Evolutionary conservation across 2,113 vertebrate species (phyloP), one percentile per base, ranked within the genome.

Genomic region (Peromyscus polionotus): DNA sequence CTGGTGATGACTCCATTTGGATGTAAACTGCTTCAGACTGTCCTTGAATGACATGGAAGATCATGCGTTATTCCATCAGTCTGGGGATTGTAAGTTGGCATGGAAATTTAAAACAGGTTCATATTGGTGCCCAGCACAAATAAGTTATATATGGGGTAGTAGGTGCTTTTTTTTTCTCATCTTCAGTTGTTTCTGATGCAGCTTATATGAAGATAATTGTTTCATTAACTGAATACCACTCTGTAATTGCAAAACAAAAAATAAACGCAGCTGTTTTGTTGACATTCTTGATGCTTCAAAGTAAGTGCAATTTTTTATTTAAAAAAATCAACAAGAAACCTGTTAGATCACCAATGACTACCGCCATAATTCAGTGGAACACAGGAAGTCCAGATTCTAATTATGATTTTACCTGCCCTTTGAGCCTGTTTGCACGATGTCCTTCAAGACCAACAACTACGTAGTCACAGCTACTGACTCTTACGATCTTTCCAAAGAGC

Each of bases 221-320:
- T 67, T 67, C 28, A 1, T 12, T 67, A 67, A 33, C 65, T 67
- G 65, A 67, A 67, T 67, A 67, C 28, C 28, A 67, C 28, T 33
- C 28, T 67, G 65, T 33, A 67, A 67, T 1, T 67, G 11, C 65
- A 67, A 67, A 14, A 65, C 26, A 67, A 14, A 14, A 28, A 65
- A 42, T 70, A 99, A 59, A 80, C 54, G 16, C 6, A 19, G 99
- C 99, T 99, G 99, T 99, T 99, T 99, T 99, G 99, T 99, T 98
- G 99, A 99, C 99, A 99, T 99, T 99, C 98, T 99, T 99, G 99
- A 99, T 99, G 99, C 99, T 99, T 99, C 99, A 99, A 98, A 99
- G 99, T 99, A 99, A 99, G 99, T 31, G 61, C 39, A 85, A 1
- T 65, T 85, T 65, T 84, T 85, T 45, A 9, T 11, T 65, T 42